Evolutionary conservation across 1,140 invertebrate genomes (phyloP).

Genomic region (Hycleus cichorii): DNA sequence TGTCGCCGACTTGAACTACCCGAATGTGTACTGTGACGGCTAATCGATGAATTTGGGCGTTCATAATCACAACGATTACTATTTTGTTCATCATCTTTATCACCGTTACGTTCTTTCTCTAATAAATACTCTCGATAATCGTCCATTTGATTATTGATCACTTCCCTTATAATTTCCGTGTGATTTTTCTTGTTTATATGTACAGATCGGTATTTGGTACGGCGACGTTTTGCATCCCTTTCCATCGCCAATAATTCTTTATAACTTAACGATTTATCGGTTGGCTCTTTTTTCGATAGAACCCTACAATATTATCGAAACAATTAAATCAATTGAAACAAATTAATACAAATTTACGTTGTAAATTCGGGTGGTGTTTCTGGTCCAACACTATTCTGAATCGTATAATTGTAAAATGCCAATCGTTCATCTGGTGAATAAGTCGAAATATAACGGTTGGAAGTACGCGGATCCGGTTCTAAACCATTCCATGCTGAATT

Average conservation of each 20-base stretch:
- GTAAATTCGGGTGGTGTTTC: conserved; percentile 32
- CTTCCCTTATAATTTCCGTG: conserved; percentile 53
- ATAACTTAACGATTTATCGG: conserved; percentile 26
- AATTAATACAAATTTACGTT: conserved; percentile 26
- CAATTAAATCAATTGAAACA: no score
- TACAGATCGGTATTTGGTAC: conserved; percentile 54
- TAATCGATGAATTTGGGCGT: conserved; percentile 13
- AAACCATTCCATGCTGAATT: conserved; percentile 38
- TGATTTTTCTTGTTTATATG: conserved; percentile 57
- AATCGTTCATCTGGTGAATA: conserved; percentile 47
- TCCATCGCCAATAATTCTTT: conserved; percentile 50
- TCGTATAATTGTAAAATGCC: conserved; percentile 45
- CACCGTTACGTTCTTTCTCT: neutral
- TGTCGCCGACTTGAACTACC: conserved; percentile 7
- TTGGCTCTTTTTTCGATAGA: conserved; percentile 1
- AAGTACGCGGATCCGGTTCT: conserved; percentile 47
- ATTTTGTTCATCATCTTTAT: neutral
- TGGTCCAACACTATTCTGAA: conserved; percentile 40
- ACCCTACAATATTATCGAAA: neutral
- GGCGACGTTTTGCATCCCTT: conserved; percentile 55
- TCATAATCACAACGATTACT: neutral
- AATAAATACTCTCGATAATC: conserved; percentile 30
- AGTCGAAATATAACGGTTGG: conserved; percentile 45
- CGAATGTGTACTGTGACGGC: conserved; percentile 19
- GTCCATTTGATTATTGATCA: conserved; percentile 52